phyloP scores from a whole-genome alignment of 2,888 invertebrate species.

The Nemoura dubitans region DNA sequence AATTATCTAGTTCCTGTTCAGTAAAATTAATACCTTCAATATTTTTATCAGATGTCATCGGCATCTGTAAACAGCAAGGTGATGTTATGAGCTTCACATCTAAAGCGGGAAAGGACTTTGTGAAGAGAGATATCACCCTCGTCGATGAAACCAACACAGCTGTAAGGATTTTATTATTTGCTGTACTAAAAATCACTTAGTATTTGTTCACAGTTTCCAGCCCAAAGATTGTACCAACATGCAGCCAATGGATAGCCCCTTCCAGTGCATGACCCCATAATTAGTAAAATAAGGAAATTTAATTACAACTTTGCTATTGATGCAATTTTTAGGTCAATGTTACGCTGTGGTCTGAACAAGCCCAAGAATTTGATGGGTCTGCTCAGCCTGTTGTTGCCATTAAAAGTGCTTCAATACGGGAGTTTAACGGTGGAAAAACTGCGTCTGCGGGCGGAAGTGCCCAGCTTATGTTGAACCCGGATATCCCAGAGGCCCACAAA shows the following conservation, averaged over 20 bases:
- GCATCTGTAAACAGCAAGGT: constrained; percentile 78
- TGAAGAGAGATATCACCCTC: constrained; percentile 86
- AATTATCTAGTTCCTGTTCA: too few relatives aligned
- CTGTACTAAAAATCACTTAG: neutral
- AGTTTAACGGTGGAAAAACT: constrained; percentile 86
- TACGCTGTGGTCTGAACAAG: constrained; percentile 92
- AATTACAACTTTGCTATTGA: neutral
- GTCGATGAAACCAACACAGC: constrained; percentile 86
- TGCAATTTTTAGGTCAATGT: constrained; percentile 68
- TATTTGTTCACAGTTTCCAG: too few relatives aligned
- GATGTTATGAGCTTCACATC: constrained; percentile 80
- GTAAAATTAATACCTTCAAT: too few relatives aligned
- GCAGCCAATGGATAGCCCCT: too few relatives aligned
- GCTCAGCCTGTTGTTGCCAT: constrained; percentile 84
- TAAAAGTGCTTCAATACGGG: constrained; percentile 85
- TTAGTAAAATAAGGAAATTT: neutral
- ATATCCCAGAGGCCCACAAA: constrained; percentile 83
- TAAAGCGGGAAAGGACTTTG: constrained; percentile 81
- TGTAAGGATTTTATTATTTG: constrained; percentile 60
- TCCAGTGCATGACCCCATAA: too few relatives aligned
- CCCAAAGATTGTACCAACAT: too few relatives aligned
- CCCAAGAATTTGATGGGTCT: constrained; percentile 82
- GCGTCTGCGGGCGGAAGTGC: constrained; percentile 67
- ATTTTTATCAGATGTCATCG: constrained; percentile 93
- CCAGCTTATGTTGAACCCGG: constrained; percentile 84